Evolutionary conservation across 2,888 invertebrate species (phyloP).

Genomic region (Parelbella ahira): DNA sequence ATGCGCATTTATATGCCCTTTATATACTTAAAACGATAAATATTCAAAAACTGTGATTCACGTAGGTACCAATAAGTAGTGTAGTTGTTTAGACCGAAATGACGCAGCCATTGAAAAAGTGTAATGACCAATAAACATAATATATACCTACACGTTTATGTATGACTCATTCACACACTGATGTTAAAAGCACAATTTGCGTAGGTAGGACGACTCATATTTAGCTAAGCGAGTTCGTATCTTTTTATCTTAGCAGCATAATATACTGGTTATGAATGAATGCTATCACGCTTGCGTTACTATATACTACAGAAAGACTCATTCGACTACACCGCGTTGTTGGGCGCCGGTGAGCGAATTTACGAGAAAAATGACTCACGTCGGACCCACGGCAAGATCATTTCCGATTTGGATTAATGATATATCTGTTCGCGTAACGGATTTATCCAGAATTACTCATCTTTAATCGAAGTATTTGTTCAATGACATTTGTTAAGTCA

Average conservation of each 20-base stretch:
- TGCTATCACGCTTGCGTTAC: slow-evolving; percentile 44
- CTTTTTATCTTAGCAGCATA: slow-evolving; percentile 51
- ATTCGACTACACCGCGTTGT: too few relatives aligned
- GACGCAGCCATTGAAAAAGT: slow-evolving; percentile 56
- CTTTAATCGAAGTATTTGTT: too few relatives aligned
- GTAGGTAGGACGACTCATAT: slow-evolving; percentile 2
- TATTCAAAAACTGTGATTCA: slow-evolving; percentile 19
- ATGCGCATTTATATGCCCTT: slow-evolving; percentile 1
- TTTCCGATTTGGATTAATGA: slow-evolving; percentile 51
- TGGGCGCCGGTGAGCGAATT: slow-evolving; percentile 40
- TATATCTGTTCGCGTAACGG: slow-evolving; percentile 32
- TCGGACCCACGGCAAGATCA: slow-evolving; percentile 43
- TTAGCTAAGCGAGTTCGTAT: slow-evolving; percentile 19
- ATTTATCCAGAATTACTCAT: slow-evolving; percentile 32
- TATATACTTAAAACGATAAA: slow-evolving; percentile 2
- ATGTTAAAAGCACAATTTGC: slow-evolving; percentile 9
- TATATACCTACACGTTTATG: slow-evolving; percentile 7
- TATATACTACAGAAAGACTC: slow-evolving; percentile 31
- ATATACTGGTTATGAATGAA: slow-evolving; percentile 63
- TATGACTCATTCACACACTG: slow-evolving; percentile 11
- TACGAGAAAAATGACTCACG: slow-evolving; percentile 43
- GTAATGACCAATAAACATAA: slow-evolving; percentile 48
- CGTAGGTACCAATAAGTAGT: slow-evolving; percentile 16
- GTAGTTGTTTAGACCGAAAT: slow-evolving; percentile 42
- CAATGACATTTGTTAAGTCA: too few relatives aligned